phyloP scores from a whole-genome alignment of 2,797 vertebrate genomes.

The Coracias cyanogaster region DNA sequence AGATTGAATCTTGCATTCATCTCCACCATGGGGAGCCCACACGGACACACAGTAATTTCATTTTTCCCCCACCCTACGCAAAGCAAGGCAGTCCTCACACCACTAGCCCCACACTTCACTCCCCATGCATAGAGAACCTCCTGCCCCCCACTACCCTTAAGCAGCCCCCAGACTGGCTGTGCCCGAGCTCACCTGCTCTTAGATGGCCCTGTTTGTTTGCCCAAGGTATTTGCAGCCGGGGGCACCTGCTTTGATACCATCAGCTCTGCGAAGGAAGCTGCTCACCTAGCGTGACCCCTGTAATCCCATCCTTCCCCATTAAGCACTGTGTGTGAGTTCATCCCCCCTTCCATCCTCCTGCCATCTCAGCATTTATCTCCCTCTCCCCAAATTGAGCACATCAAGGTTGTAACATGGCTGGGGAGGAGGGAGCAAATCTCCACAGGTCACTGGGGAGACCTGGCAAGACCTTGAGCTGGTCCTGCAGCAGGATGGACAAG shows the following conservation, averaged over 20 bases:
- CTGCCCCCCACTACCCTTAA: background rate
- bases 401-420: background rate
- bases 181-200: slow-evolving; percentile 45
- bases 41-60: accelerated
- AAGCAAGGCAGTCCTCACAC: background rate
- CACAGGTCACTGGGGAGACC: background rate
- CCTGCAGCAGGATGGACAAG: background rate
- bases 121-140: background rate
- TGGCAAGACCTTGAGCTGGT: background rate
- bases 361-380: slow-evolving; percentile 62
- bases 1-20: too few relatives aligned
- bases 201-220: slow-evolving; percentile 74
- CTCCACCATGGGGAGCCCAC: background rate
- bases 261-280: slow-evolving; percentile 69
- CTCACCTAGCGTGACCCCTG: slow-evolving; percentile 78
- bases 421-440: background rate
- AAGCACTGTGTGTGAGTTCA: slow-evolving; percentile 45
- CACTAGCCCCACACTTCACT: background rate
- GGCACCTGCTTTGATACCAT: slow-evolving; percentile 78
- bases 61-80: accelerated
- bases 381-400: background rate
- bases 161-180: background rate
- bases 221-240: slow-evolving; percentile 76
- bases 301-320: slow-evolving; percentile 77
- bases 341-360: slow-evolving; percentile 31